Evolutionary conservation across 2,797 vertebrate species (phyloP).

Genomic region (Onychomys arenicola): DNA sequence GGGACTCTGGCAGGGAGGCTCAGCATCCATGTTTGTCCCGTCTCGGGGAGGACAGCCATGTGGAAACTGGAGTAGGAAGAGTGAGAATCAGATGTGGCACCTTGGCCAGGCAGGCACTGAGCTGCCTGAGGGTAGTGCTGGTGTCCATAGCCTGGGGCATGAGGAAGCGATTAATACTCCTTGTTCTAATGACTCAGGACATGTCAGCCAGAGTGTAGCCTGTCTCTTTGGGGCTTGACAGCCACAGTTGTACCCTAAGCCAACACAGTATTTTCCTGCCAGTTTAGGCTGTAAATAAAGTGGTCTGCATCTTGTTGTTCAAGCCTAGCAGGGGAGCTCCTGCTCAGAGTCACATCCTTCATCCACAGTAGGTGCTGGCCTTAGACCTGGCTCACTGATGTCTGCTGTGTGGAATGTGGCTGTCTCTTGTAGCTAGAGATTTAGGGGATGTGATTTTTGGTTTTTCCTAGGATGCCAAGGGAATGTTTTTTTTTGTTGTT

Average conservation of each 20-base stretch:
- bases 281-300: neutral
- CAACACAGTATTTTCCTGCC: neutral
- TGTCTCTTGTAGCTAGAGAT: neutral
- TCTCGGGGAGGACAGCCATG: neutral
- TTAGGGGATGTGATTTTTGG: neutral
- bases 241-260: neutral
- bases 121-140: neutral
- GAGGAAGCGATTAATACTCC: neutral
- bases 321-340: neutral
- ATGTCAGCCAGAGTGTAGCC: neutral
- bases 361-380: neutral
- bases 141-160: neutral
- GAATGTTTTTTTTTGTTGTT: neutral
- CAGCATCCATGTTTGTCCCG: neutral
- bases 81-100: neutral
- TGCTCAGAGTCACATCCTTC: neutral
- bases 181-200: neutral
- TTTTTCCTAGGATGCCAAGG: neutral
- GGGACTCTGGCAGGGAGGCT: neutral
- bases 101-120: neutral
- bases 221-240: neutral
- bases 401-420: neutral
- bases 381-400: neutral
- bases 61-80: neutral
- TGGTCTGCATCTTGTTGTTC: neutral